A percentile compares a stretch with the other conserved stretches of the same genome.
Conservation (phyloP, 2,888 invertebrate genomes). For the Leistus spinibarbis region DNA sequence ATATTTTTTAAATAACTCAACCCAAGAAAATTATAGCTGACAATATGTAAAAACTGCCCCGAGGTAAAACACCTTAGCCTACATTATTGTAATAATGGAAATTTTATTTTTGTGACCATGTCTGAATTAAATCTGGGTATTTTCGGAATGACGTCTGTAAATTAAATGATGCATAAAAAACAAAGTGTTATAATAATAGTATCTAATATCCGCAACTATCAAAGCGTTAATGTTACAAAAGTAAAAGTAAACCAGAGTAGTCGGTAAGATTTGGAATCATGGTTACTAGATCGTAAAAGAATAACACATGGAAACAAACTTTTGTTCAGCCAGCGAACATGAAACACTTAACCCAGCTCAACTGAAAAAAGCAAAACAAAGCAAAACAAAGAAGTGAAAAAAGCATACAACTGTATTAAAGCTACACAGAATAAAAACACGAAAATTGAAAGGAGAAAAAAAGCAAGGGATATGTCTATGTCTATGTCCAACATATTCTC, state of each 20-base stretch:
- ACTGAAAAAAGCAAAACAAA: conserved; percentile 6
- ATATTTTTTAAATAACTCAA: too few relatives aligned
- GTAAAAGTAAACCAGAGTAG: conserved; percentile 9
- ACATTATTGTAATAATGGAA: too few relatives aligned
- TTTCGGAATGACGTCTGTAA: too few relatives aligned
- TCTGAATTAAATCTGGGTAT: too few relatives aligned
- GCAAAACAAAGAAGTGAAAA: conserved; percentile 12
- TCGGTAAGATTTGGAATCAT: conserved; percentile 11
- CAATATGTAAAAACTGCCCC: too few relatives aligned
- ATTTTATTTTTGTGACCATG: too few relatives aligned
- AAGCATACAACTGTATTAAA: background rate
- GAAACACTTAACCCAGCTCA: conserved; percentile 22
- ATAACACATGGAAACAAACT: conserved; percentile 15
- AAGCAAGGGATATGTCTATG: conserved; percentile 5
- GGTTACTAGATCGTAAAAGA: conserved; percentile 26
- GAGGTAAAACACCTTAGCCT: too few relatives aligned
- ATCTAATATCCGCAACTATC: background rate
- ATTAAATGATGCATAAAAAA: background rate
- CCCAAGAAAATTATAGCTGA: too few relatives aligned
- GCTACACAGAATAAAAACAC: background rate
- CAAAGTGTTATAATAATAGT: background rate
- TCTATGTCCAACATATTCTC: conserved; percentile 16
- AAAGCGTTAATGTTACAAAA: background rate
- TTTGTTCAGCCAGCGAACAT: conserved; percentile 19
- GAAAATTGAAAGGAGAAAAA: conserved; percentile 2